These are phyloP conservation scores for Sussaba pulchella DNA, from an alignment of 2,888 invertebrate species.

Conservation along the genomic window DNA sequence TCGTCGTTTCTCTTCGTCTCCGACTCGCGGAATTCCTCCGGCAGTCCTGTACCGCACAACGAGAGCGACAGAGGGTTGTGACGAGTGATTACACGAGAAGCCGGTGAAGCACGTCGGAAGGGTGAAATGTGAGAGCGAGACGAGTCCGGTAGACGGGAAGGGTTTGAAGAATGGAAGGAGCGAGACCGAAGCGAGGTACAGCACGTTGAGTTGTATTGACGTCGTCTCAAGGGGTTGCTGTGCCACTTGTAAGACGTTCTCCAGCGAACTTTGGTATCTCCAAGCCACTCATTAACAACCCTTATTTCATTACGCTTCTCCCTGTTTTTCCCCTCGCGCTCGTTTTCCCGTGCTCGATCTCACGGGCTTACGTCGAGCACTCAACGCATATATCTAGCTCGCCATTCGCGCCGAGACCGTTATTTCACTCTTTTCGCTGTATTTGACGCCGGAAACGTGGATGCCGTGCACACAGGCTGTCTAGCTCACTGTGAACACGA, in stretches of 20 bases:
- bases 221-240: conserved; percentile 72
- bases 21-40: conserved; percentile 5
- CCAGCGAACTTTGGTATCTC: conserved; percentile 67
- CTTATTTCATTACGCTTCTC: conserved; percentile 78
- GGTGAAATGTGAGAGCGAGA: conserved; percentile 7
- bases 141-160: conserved; percentile 51
- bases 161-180: conserved; percentile 52
- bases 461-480: no score
- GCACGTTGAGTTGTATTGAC: conserved; percentile 70
- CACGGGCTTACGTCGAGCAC: conserved; percentile 41
- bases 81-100: conserved; percentile 47
- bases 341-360: conserved; percentile 49
- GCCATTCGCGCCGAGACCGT: conserved; percentile 29
- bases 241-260: conserved; percentile 67
- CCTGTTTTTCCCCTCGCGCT: conserved; percentile 54
- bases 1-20: neutral
- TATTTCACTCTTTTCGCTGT: conserved; percentile 41
- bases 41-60: neutral
- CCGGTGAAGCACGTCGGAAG: conserved; percentile 9
- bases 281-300: conserved; percentile 79
- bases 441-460: conserved; percentile 1
- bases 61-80: neutral
- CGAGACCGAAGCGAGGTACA: conserved; percentile 31
- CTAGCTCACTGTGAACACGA: no score
- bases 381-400: conserved; percentile 33